Base-by-base conservation (phyloP, 2,797 vertebrate species). In the Zenarchopterus dispar region DNA sequence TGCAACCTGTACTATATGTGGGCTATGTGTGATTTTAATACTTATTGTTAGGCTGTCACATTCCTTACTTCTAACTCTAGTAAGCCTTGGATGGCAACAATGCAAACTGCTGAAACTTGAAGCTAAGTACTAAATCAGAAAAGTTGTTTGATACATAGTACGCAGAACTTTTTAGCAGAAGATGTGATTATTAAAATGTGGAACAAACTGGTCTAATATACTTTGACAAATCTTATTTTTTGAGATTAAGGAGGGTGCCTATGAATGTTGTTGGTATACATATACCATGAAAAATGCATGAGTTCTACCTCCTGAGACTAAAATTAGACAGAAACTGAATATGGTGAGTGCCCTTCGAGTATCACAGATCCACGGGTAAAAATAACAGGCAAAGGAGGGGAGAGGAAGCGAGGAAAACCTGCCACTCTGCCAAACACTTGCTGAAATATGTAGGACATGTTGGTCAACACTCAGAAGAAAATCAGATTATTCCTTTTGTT, bases 261-360 rank as follows among this genome's bases (percentile, higher is more conserved):
- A 8, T 68, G 80, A 85, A 82, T 74, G 57, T 59, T 50, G 64
- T 49, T 65, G 70, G 81, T 77, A 70, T 80, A 85, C 66, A 63
- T 80, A 73, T 59, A 80, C 62, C 86, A 90, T 92, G 76, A 89
- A 92, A 91, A 90, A 91, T 91, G 84, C 84, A 92, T 90, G 88
- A 89, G 84, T 74, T 84, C 84, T 54, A 74, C 82, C 84, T 87
- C 77, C 57, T 3, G 36, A 77, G 81, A 90, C 87, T 87, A 90
- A 90, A 90, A 89, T 88, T 87, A 92, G 87, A 87, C 77, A 78
- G 89, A 75, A 90, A 91, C 81, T 66, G 79, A 78, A 90, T 84
- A 88, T 73, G 68, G 59, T 2, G 73, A 74, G 69, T 84, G 89
- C 87, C 91, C 89, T 92, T 89, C 87, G 89, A 86, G 77, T 79